phyloP scores from a whole-genome alignment of 2,888 invertebrate species.

The Scaptodrosophila latifasciaeformis region DNA sequence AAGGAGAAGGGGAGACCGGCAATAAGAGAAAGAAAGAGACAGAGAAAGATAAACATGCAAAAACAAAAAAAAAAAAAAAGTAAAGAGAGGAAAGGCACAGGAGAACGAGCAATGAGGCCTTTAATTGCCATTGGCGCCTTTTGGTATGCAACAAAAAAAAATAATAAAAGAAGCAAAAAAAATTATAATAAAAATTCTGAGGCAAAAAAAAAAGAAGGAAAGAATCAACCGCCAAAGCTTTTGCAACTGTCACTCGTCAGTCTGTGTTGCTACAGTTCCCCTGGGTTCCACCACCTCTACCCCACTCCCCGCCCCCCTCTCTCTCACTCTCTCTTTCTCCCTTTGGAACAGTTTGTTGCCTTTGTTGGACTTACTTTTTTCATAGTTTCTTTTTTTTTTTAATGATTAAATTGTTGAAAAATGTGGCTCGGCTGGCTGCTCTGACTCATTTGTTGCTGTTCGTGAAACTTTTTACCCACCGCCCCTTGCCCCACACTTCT shows the following conservation, averaged over 20 bases:
- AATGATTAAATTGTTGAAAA: constrained; percentile 53
- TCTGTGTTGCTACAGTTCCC: no score
- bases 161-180: not conserved
- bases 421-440: not conserved
- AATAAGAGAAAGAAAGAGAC: no score
- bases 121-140: not conserved
- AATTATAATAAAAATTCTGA: no score
- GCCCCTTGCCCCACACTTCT: not conserved
- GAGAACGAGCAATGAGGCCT: constrained; percentile 10
- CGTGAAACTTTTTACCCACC: not conserved
- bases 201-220: no score
- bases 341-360: constrained; percentile 3
- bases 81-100: not conserved
- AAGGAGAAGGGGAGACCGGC: no score
- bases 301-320: not conserved
- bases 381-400: constrained; percentile 46
- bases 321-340: not conserved
- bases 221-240: not conserved
- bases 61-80: constrained; percentile 4
- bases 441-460: not conserved
- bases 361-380: constrained; percentile 17
- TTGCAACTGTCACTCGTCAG: no score
- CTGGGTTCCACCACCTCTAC: not conserved
- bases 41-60: no score
- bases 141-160: not conserved